Evolutionary conservation across 2,113 vertebrate genomes (phyloP).

Genomic region (Willisornis vidua): DNA sequence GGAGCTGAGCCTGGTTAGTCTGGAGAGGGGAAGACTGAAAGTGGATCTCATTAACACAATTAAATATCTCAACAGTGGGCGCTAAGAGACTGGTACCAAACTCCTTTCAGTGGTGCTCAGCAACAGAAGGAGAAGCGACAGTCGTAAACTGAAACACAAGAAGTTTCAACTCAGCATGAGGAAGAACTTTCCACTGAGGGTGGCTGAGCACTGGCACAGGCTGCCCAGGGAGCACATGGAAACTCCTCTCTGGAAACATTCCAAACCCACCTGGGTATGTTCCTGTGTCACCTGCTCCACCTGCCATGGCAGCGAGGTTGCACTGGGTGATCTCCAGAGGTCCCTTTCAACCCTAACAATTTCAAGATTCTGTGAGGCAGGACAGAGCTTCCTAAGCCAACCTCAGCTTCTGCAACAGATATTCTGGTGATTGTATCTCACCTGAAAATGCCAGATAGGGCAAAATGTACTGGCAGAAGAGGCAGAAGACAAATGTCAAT

Average conservation of each 20-base stretch:
- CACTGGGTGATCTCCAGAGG: not conserved
- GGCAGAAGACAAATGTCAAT: not conserved
- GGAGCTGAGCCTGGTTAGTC: not conserved
- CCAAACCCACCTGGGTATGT: not conserved
- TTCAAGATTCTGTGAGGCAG: not conserved
- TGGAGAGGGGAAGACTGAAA: not conserved
- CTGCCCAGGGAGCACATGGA: not conserved
- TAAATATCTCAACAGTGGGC: fast-evolving
- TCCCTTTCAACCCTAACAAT: not conserved
- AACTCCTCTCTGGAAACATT: not conserved
- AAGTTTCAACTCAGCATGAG: not conserved
- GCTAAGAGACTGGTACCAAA: not conserved
- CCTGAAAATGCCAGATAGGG: not conserved
- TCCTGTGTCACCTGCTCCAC: not conserved
- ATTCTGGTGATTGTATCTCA: not conserved
- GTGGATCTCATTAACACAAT: not conserved
- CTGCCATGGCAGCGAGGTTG: not conserved
- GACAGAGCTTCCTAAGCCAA: not conserved
- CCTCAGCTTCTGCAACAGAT: not conserved
- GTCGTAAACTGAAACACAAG: not conserved
- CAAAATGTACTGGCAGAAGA: not conserved
- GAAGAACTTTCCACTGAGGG: not conserved
- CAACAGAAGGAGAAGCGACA: not conserved
- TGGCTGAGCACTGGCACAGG: not conserved
- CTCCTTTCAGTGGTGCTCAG: not conserved